These are phyloP conservation scores for Perizoma flavofasciatum DNA, from an alignment of 2,888 invertebrate species.

Conservation along the genomic window DNA sequence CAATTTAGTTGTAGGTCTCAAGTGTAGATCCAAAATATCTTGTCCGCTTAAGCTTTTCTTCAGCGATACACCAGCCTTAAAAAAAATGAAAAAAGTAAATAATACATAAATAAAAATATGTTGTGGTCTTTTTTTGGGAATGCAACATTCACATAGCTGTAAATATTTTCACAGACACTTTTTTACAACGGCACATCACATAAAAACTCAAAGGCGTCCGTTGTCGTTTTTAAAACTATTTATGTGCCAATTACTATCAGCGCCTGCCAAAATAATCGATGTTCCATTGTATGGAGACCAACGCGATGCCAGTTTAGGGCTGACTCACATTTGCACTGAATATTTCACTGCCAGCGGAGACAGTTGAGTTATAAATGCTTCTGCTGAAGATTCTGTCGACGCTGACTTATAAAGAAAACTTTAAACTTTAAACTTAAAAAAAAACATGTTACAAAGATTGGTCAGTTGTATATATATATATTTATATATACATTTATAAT, in stretches of 20 bases:
- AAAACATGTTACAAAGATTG: neutral
- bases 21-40: too few species aligned
- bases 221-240: constrained; percentile 44
- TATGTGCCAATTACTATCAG: constrained; percentile 62
- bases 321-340: constrained; percentile 52
- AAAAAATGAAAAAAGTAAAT: too few species aligned
- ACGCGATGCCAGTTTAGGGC: constrained; percentile 50
- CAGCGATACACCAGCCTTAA: too few species aligned
- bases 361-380: constrained; percentile 63
- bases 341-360: constrained; percentile 57
- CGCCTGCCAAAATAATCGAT: constrained; percentile 61
- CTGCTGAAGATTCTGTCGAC: constrained; percentile 47
- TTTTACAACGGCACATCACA: constrained; percentile 35
- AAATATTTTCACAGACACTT: constrained; percentile 22
- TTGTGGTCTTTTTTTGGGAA: neutral
- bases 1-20: neutral
- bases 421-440: too few species aligned
- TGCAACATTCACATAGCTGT: neutral
- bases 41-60: too few species aligned
- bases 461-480: too few species aligned
- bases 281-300: constrained; percentile 59
- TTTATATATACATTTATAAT: too few species aligned
- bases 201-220: constrained; percentile 34
- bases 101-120: too few species aligned
- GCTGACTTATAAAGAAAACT: constrained; percentile 43